Evolutionary conservation across 1,140 invertebrate genomes (phyloP), one percentile per base, ranked within the genome.

Genomic region (Platorchestia sp.): DNA sequence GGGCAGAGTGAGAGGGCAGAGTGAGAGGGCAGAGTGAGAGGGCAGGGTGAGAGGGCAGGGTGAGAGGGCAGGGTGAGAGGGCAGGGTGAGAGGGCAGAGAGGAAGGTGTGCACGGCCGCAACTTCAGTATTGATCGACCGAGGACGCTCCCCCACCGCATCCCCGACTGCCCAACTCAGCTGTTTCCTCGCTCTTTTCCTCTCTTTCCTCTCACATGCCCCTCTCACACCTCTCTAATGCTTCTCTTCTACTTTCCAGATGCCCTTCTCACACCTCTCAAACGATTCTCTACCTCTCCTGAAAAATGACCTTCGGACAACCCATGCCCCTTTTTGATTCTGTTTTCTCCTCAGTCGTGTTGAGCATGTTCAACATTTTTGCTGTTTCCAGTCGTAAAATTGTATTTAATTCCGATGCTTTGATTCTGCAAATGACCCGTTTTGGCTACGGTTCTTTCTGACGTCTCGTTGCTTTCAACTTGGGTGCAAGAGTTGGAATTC

Each of bases 41-140:
- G n/a, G n/a, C n/a, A n/a, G n/a, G n/a, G n/a, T n/a, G n/a, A n/a
- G n/a, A n/a, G n/a, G n/a, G n/a, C n/a, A n/a, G n/a, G n/a, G n/a
- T n/a, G n/a, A n/a, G n/a, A n/a, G n/a, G n/a, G n/a, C n/a, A n/a
- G n/a, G n/a, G n/a, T n/a, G n/a, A n/a, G n/a, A n/a, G n/a, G n/a
- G n/a, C n/a, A n/a, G n/a, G n/a, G n/a, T n/a, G n/a, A n/a, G n/a
- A n/a, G n/a, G n/a, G n/a, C n/a, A n/a, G n/a, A n/a, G n/a, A n/a
- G n/a, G n/a, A n/a, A n/a, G n/a, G n/a, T n/a, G n/a, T n/a, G n/a
- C 47, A 51, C 47, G 36, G 89, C 89, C 43, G 89, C 89, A 91
- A 91, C 89, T 91, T 43, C 7, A 41, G 89, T 91, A 91, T 91
- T 91, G 89, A 91, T 91, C 89, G 36, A 91, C 36, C 89, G 22